Percentiles rank a stretch among this genome's conserved stretches.
These are phyloP conservation scores for Myotis davidii DNA, from an alignment of 2,113 vertebrate species.

Conservation along the genomic window DNA sequence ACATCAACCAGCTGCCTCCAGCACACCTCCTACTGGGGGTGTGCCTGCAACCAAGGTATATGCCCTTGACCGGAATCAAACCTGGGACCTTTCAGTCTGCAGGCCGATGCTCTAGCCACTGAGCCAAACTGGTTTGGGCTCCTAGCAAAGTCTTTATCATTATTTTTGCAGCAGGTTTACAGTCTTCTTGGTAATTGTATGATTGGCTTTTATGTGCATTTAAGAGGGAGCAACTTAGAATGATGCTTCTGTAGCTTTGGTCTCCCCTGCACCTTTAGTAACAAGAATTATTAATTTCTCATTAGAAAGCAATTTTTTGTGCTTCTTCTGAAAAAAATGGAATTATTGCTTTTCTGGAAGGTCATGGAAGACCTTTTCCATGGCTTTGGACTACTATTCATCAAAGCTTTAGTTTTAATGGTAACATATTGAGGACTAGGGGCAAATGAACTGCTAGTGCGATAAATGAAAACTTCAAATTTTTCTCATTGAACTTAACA, in stretches of 20 bases:
- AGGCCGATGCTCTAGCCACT: too few species aligned
- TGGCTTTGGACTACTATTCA: background rate
- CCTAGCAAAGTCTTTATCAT: background rate
- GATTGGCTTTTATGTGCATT: background rate
- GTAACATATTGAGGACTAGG: background rate
- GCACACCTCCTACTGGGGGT: too few species aligned
- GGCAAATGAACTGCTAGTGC: background rate
- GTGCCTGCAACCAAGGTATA: too few species aligned
- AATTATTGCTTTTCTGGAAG: background rate
- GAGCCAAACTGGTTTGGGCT: too few species aligned
- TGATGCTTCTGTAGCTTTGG: too few species aligned
- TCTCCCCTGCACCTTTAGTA: too few species aligned
- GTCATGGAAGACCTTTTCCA: background rate
- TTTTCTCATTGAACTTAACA: background rate
- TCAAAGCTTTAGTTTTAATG: background rate
- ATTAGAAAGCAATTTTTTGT: conserved; percentile 2
- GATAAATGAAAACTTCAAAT: background rate
- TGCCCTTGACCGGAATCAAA: too few species aligned
- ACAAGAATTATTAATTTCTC: too few species aligned
- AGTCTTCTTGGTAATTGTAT: background rate
- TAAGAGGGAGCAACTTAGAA: background rate
- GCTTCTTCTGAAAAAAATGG: background rate
- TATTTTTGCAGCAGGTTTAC: conserved; percentile 1
- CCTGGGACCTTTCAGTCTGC: too few species aligned
- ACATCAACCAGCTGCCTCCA: too few species aligned